A percentile compares a stretch with the other conserved stretches of the same genome.
phyloP scores from a whole-genome alignment of 2,113 vertebrate species.

The Mystacornis crossleyi region DNA sequence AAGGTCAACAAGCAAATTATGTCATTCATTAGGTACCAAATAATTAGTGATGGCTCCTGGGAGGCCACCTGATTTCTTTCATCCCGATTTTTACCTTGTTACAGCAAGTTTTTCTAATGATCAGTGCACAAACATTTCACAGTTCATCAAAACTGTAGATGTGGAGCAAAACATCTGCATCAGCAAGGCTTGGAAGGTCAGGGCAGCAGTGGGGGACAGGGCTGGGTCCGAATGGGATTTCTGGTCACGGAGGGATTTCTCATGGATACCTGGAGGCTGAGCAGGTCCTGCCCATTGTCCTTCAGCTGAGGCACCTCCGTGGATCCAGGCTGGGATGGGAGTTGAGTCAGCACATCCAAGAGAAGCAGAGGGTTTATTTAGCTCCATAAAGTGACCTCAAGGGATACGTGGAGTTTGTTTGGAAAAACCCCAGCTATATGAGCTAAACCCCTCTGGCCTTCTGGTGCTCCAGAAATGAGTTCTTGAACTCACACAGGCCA shows the following conservation, averaged over 20 bases:
- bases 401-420: neutral
- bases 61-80: neutral
- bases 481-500: neutral
- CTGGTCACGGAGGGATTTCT: neutral
- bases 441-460: neutral
- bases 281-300: fast-evolving
- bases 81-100: neutral
- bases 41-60: neutral
- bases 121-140: fast-evolving
- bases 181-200: neutral
- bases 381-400: neutral
- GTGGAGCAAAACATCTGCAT: neutral
- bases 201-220: neutral
- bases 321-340: fast-evolving
- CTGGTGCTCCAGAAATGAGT: neutral
- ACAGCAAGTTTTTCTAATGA: neutral
- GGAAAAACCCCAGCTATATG: neutral
- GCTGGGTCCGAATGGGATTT: neutral
- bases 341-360: neutral
- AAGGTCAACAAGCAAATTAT: neutral
- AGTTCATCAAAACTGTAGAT: neutral
- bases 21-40: neutral
- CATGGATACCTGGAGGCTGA: neutral
- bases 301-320: fast-evolving
- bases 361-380: neutral